Base-by-base conservation (phyloP, 2,797 vertebrate genomes). In the Gila robusta region DNA sequence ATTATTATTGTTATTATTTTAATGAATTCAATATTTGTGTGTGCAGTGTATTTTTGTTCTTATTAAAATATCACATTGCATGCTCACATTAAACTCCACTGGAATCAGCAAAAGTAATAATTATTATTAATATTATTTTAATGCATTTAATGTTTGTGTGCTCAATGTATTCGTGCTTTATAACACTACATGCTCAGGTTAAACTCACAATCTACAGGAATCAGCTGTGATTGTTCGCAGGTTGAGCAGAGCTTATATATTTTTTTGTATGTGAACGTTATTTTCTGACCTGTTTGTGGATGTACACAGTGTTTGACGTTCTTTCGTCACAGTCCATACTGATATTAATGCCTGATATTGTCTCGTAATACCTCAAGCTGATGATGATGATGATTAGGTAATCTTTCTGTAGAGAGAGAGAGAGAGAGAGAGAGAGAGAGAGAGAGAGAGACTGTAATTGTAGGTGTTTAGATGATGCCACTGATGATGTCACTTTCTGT, bases 341-440 rank as follows among this genome's bases (percentile, higher is more conserved):
- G 1, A 89, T 87, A 0, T 91, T 93, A 1, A 91, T 90, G 0
- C 93, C 92, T 0, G 94, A 95, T 86, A 96, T 94, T 0, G 95
- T 95, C 90, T 95, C 91, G 3, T 95, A 94, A 91, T 96, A 96
- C 91, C 95, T 96, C 7, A 94, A 94, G 81, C 96, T 96, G 91
- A 96, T 96, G 84, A 95, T 93, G 87, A 96, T 96, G 93, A 96
- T 96, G 90, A 96, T 96, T 88, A 96, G 89, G 70, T 96, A 96
- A 49, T 96, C 95, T 86, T 96, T 96, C 90, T 91, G 79, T 26
- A 56, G 71, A 49, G 59, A 73, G 37, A 86, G n/a, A 86, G 4
- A 87, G 10, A 56, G 23, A 84, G 67, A 35, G 1, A 8, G 10
- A 66, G 21, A 83, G 66, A 32, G 0, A 6, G 9, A 66, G 21